Evolutionary conservation across 2,113 vertebrate genomes (phyloP), one percentile per base, ranked within the genome.

Genomic region (Forbesichthys agassizii): DNA sequence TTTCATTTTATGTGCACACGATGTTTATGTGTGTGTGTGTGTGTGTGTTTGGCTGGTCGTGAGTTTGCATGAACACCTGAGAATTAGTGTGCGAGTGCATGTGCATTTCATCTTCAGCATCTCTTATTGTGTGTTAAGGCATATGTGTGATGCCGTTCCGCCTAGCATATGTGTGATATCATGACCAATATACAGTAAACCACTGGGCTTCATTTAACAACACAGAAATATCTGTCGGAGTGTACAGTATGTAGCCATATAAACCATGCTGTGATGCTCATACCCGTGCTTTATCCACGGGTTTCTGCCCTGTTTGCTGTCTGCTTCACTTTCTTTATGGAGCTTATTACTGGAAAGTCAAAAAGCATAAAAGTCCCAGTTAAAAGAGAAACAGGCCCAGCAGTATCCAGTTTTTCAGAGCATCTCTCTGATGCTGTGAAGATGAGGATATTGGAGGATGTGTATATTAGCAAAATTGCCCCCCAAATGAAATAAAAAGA

Each of bases 311-410:
- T 60, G n/a, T 58, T 54, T 33, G 63, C 71, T 70, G 71, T 73
- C 16, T 78, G 68, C 75, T 72, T 65, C 76, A 48, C 68, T 77
- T 53, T 79, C 66, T 86, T 84, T 81, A 84, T 84, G 70, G 59
- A 51, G 42, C 70, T 75, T 83, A 78, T 84, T 83, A 86, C 65
- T 78, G 77, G 68, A 82, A 78, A 80, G 84, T 83, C 78, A 86
- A 89, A 84, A 86, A 27, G 74, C 64, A 75, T 79, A 82, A 79
- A 80, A 78, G 60, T 27, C 27, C 6, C 16, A 33, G 11, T 64
- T 33, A 51, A 57, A 51, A 54, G 66, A 48, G 10, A 53, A n/a
- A 61, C 65, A 68, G 74, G 48, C 54, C 67, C 36, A 42, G 36
- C 27, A 27, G 71, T 27, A 27, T 3, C 67, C 73, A 75, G 48